phyloP scores from a whole-genome alignment of 1,140 invertebrate genomes.

The Plodia interpunctella region DNA sequence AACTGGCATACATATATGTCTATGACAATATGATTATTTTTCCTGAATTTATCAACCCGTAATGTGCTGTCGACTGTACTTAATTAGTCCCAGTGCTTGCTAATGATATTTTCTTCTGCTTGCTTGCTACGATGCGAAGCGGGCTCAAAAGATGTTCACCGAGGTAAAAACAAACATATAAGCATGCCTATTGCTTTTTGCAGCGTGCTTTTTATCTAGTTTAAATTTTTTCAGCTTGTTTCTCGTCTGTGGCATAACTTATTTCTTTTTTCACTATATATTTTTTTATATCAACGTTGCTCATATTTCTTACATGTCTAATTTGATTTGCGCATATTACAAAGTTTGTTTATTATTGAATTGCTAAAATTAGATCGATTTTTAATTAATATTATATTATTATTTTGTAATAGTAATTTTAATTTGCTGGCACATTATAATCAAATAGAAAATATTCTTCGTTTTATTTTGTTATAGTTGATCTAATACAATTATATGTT shows the following conservation, averaged over 20 bases:
- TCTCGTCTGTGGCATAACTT: not conserved
- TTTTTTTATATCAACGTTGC: not conserved
- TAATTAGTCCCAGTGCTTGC: not conserved
- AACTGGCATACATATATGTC: too few species aligned
- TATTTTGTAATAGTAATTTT: too few species aligned
- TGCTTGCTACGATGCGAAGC: slow-evolving; percentile 71
- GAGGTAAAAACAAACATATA: slow-evolving; percentile 48
- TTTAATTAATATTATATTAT: not conserved
- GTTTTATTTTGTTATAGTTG: too few species aligned
- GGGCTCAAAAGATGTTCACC: slow-evolving; percentile 69
- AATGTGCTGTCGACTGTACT: too few species aligned
- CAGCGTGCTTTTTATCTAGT: not conserved
- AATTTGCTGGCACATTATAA: too few species aligned
- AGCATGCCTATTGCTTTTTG: not conserved
- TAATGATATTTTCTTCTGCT: slow-evolving; percentile 51
- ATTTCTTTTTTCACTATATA: not conserved
- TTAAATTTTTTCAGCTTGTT: not conserved
- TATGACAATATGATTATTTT: too few species aligned
- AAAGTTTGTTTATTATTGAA: too few species aligned
- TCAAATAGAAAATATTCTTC: too few species aligned
- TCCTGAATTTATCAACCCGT: too few species aligned
- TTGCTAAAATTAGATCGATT: too few species aligned
- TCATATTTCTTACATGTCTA: not conserved
- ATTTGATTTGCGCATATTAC: not conserved
- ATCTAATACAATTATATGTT: too few species aligned